phyloP scores from a whole-genome alignment of 2,113 vertebrate genomes.

The Neolamprologus modestus region DNA sequence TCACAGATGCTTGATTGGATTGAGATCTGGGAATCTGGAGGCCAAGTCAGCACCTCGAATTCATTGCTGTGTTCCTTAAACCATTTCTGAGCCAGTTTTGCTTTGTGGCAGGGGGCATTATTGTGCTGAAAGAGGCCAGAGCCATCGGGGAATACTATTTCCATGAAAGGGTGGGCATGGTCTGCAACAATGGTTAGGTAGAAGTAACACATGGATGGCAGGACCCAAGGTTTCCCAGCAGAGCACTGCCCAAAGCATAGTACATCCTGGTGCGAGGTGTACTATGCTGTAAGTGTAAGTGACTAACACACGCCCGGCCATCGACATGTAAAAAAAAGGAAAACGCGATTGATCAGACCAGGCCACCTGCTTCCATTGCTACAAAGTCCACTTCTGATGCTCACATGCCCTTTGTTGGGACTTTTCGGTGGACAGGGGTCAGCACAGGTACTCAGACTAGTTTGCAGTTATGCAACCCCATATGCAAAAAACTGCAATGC shows the following conservation, averaged over 20 bases:
- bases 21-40: neutral
- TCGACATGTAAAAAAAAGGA: neutral
- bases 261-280: neutral
- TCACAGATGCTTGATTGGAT: neutral
- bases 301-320: neutral
- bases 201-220: neutral
- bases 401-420: neutral
- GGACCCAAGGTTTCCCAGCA: neutral
- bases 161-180: neutral
- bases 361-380: neutral
- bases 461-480: neutral
- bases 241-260: neutral
- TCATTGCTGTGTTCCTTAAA: neutral
- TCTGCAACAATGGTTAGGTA: neutral
- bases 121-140: accelerated
- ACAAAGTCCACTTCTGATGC: neutral
- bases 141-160: neutral
- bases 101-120: neutral
- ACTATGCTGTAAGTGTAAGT: neutral
- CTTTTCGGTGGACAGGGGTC: neutral
- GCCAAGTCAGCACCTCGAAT: neutral
- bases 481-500: neutral
- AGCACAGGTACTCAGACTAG: neutral
- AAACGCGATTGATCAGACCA: neutral
- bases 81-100: neutral